A percentile compares a stretch with the other conserved stretches of the same genome.
These are phyloP conservation scores for Automeris io DNA, from an alignment of 2,888 invertebrate genomes.

Conservation along the genomic window DNA sequence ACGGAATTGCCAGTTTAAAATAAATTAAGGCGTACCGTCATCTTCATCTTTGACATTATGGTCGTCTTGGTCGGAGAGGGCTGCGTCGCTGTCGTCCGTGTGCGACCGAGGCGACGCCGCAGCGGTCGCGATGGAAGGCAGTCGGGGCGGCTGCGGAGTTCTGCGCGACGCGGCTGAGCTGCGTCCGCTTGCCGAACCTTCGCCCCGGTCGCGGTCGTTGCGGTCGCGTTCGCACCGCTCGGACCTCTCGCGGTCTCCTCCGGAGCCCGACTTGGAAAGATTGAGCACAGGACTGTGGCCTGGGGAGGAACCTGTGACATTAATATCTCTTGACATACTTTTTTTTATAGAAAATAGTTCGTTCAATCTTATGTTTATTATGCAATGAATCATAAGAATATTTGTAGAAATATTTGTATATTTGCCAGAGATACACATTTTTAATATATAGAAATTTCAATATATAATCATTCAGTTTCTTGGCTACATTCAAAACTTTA, in stretches of 20 bases:
- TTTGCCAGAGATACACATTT: too few species aligned
- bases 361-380: too few species aligned
- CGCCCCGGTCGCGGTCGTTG: slow-evolving; percentile 72
- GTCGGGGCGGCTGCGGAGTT: slow-evolving; percentile 76
- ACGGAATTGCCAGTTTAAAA: too few species aligned
- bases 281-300: slow-evolving; percentile 95
- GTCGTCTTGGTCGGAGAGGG: slow-evolving; percentile 91
- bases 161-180: slow-evolving; percentile 79
- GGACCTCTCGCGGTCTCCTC: slow-evolving; percentile 81
- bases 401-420: too few species aligned
- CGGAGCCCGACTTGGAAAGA: slow-evolving; percentile 90
- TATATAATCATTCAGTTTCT: too few species aligned
- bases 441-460: too few species aligned
- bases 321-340: too few species aligned
- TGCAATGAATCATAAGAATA: too few species aligned
- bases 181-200: slow-evolving; percentile 70
- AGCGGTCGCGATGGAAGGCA: slow-evolving; percentile 76
- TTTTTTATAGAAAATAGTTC: too few species aligned
- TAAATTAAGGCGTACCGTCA: slow-evolving; percentile 78
- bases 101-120: slow-evolving; percentile 83
- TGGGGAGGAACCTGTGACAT: slow-evolving; percentile 84
- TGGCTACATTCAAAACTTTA: too few species aligned
- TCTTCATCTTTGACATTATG: slow-evolving; percentile 89
- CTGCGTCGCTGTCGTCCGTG: slow-evolving; percentile 88
- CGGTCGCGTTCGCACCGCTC: slow-evolving; percentile 79